Conservation (phyloP, 2,888 invertebrate species). For the Drosophila greeni region DNA sequence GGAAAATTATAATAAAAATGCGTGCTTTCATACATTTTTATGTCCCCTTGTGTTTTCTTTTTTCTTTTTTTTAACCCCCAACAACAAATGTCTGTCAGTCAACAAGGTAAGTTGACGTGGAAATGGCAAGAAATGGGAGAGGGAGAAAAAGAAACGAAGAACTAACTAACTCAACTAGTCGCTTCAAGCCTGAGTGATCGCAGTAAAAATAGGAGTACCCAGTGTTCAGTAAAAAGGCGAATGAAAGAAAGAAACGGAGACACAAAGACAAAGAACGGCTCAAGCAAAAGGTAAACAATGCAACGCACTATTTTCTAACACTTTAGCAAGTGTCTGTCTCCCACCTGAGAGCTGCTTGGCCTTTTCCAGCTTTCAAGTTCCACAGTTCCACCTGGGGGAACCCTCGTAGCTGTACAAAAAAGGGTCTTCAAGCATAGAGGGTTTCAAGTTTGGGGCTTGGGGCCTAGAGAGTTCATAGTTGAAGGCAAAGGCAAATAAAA, state of each 20-base stretch:
- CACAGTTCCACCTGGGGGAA: conserved; percentile 22
- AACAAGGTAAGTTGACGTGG: conserved; percentile 55
- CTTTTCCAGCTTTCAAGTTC: conserved; percentile 58
- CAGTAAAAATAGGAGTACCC: conserved; percentile 49
- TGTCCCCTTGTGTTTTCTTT: conserved; percentile 36
- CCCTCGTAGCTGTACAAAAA: conserved; percentile 33
- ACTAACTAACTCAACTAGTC: conserved; percentile 47
- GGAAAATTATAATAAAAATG: conserved; percentile 55
- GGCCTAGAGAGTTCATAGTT: conserved; percentile 63
- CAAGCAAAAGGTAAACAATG: conserved; percentile 74
- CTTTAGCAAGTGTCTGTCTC: conserved; percentile 68
- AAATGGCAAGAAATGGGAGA: conserved; percentile 61
- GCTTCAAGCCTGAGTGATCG: conserved; percentile 75
- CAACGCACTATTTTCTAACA: conserved; percentile 75
- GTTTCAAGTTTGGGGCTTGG: conserved; percentile 3
- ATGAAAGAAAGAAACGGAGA: conserved; percentile 28
- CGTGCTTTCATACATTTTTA: conserved; percentile 58
- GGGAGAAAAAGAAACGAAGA: conserved; percentile 19
- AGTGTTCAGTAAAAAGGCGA: conserved; percentile 19
- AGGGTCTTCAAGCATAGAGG: conserved; percentile 66
- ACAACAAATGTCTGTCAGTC: conserved; percentile 65
- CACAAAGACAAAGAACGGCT: conserved; percentile 47
- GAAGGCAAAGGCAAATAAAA: conserved; percentile 59
- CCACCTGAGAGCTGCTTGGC: conserved; percentile 33
- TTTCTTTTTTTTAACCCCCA: conserved; percentile 24